Conservation (phyloP, 2,888 invertebrate genomes). For the Syrista parreyssii region DNA sequence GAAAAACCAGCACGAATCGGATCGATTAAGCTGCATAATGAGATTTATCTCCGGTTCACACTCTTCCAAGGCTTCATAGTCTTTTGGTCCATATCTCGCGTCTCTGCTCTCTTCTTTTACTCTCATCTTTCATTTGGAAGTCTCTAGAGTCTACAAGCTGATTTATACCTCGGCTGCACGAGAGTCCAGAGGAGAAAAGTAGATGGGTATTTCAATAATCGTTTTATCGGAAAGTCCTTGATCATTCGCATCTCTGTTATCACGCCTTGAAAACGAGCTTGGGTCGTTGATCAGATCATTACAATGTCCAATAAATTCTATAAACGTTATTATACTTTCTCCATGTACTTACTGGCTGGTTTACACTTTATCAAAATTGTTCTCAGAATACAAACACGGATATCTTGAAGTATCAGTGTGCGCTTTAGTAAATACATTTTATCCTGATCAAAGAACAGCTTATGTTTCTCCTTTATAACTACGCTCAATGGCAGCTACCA, state of each 20-base stretch:
- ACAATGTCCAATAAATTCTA: background rate
- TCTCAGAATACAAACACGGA: background rate
- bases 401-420: background rate
- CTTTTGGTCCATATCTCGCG: conserved; percentile 11
- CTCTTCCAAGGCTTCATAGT: background rate
- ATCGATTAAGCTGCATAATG: background rate
- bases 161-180: background rate
- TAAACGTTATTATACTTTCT: background rate
- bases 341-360: background rate
- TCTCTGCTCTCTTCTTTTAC: background rate
- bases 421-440: background rate
- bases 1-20: background rate
- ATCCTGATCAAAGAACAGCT: background rate
- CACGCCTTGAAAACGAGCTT: background rate
- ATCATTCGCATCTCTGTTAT: background rate
- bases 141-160: background rate
- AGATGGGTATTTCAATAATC: background rate
- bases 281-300: background rate
- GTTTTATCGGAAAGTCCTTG: background rate
- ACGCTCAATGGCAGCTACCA: background rate
- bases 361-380: background rate
- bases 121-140: conserved; percentile 1
- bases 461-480: background rate
- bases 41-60: background rate
- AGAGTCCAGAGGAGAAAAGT: background rate